Conservation (phyloP, 2,797 vertebrate species). For the Onychomys leucogaster region DNA sequence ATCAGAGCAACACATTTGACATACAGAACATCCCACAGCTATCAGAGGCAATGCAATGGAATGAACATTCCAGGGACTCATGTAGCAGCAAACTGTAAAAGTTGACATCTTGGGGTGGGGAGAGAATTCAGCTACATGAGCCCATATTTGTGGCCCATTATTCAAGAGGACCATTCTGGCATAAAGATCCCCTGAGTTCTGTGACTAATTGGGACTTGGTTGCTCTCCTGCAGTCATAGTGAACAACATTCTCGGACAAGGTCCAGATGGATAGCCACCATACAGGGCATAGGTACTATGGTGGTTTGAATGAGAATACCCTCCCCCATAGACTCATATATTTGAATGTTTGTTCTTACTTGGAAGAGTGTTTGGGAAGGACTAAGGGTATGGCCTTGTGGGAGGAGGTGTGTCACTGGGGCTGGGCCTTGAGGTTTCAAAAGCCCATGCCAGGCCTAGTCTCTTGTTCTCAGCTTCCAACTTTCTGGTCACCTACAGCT, state of each 20-base stretch:
- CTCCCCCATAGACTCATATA: not conserved
- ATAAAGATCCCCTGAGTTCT: not conserved
- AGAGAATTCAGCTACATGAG: not conserved
- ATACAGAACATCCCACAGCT: no score
- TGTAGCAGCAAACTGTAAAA: not conserved
- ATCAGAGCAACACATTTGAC: no score
- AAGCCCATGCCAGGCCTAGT: not conserved
- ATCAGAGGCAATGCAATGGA: rapidly evolving
- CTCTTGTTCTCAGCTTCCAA: not conserved
- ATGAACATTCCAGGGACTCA: not conserved
- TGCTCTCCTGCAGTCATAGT: not conserved
- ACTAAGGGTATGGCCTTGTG: not conserved
- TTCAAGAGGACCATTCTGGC: not conserved
- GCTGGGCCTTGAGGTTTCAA: not conserved
- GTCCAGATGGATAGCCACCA: not conserved
- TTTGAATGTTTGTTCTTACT: not conserved
- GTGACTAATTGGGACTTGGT: not conserved
- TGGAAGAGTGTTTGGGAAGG: not conserved
- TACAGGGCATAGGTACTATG: not conserved
- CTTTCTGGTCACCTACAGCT: not conserved
- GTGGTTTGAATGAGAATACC: not conserved
- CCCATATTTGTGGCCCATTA: no score
- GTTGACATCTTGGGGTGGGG: not conserved
- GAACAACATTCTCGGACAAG: not conserved
- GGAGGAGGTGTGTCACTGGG: not conserved